Evolutionary conservation across 2,888 invertebrate species (phyloP).

Genomic region (Megalurothrips usitatus): DNA sequence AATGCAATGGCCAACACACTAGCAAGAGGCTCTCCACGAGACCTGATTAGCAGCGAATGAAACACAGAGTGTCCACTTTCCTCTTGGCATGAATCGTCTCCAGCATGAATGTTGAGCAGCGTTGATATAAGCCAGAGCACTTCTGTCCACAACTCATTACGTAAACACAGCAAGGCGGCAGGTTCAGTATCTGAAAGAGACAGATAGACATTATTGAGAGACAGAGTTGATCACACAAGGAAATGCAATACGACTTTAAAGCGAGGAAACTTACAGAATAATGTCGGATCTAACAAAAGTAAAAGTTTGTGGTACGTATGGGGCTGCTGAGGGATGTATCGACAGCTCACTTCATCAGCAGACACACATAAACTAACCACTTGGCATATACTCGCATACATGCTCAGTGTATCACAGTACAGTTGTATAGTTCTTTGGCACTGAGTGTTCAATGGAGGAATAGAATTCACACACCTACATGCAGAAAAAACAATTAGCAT

Average conservation of each 20-base stretch:
- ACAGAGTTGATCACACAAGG: neutral
- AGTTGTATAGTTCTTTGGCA: conserved; percentile 46
- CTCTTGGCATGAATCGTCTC: neutral
- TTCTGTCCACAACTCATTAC: conserved; percentile 50
- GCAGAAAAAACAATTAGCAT: neutral
- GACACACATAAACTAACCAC: conserved; percentile 48
- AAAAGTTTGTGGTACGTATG: conserved; percentile 49
- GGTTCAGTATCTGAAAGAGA: conserved; percentile 44
- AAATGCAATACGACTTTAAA: neutral
- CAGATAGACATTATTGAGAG: neutral
- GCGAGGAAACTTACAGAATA: conserved; percentile 47
- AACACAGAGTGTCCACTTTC: neutral
- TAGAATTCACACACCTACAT: conserved; percentile 46
- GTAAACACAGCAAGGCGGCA: conserved; percentile 47
- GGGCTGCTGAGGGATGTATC: conserved; percentile 48
- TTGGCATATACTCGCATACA: conserved; percentile 50
- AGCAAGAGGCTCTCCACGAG: conserved; percentile 8
- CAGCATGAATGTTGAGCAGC: conserved; percentile 43
- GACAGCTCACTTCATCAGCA: conserved; percentile 45
- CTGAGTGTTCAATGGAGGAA: conserved; percentile 44
- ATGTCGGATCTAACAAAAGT: conserved; percentile 46
- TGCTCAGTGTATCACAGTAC: conserved; percentile 51
- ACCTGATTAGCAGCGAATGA: neutral
- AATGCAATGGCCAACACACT: conserved; percentile 7
- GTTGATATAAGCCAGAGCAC: conserved; percentile 49